These are phyloP conservation scores for Labeo calbasu DNA, from an alignment of 2,797 vertebrate genomes.

Conservation along the genomic window DNA sequence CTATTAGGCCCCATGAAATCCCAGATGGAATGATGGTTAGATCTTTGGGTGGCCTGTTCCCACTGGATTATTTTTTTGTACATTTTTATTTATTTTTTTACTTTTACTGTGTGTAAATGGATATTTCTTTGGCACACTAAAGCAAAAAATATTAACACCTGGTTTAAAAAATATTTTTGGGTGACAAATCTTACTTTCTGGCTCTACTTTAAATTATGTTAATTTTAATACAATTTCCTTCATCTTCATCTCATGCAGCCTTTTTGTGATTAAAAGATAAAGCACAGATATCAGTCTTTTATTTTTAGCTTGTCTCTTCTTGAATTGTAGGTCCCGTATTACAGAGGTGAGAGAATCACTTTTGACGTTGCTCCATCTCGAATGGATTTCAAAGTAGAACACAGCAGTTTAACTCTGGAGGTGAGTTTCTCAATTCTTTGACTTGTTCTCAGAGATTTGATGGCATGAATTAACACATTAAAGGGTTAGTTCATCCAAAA, in stretches of 20 bases:
- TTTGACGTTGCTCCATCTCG: conserved; percentile 96
- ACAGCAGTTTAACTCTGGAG: conserved; percentile 91
- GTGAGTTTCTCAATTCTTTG: conserved; percentile 68
- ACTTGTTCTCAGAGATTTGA: neutral
- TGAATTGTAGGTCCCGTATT: conserved; percentile 88
- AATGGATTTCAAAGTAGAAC: conserved; percentile 90
- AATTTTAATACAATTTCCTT: neutral
- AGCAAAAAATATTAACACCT: neutral
- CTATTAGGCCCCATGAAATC: neutral
- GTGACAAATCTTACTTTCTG: neutral
- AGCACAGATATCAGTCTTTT: too few species aligned
- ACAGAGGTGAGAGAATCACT: conserved; percentile 95
- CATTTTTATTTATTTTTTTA: too few species aligned
- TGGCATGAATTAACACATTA: neutral
- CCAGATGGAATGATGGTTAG: neutral
- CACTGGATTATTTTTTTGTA: too few species aligned
- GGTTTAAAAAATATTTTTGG: too few species aligned
- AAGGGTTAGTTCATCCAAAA: too few species aligned
- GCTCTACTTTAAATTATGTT: neutral
- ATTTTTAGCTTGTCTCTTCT: neutral
- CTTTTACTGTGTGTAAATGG: neutral
- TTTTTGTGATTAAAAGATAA: neutral
- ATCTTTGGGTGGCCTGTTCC: too few species aligned
- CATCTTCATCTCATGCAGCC: neutral
- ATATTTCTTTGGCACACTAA: neutral